These are phyloP conservation scores for Enteromius argenteus DNA, from an alignment of 2,797 vertebrate species.

Conservation along the genomic window DNA sequence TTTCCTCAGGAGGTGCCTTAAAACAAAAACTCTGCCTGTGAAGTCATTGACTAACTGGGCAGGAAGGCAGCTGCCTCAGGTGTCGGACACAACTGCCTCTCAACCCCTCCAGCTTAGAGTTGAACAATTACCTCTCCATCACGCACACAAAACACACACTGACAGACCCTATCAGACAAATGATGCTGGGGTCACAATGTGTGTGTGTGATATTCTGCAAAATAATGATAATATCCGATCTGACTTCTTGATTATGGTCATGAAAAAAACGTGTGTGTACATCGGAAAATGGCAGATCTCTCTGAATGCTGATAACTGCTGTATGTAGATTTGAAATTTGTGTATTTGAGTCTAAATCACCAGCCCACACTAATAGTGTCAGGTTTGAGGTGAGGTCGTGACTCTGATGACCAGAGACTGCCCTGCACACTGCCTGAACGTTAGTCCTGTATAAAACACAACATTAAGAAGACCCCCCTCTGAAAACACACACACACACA, in stretches of 20 bases:
- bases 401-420: slow-evolving; percentile 5
- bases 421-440: slow-evolving; percentile 24
- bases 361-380: slow-evolving; percentile 27
- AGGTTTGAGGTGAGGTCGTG: slow-evolving; percentile 13
- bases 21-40: neutral
- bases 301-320: slow-evolving; percentile 6
- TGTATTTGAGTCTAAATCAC: slow-evolving; percentile 1
- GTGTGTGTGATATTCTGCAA: slow-evolving; percentile 15
- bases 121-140: slow-evolving; percentile 82
- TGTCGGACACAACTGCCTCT: neutral
- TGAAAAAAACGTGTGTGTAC: neutral
- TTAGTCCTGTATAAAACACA: slow-evolving; percentile 13
- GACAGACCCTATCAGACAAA: slow-evolving; percentile 77
- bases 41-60: slow-evolving; percentile 17
- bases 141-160: slow-evolving; percentile 61
- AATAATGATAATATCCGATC: slow-evolving; percentile 11
- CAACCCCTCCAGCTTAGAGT: neutral
- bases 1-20: slow-evolving; percentile 21
- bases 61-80: slow-evolving; percentile 18
- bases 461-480: slow-evolving; percentile 4
- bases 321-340: neutral
- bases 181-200: slow-evolving; percentile 45
- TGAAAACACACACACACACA: neutral
- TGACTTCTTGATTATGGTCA: neutral
- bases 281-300: neutral